A percentile compares a stretch with the other conserved stretches of the same genome.
These are phyloP conservation scores for Bombus superbus DNA, from an alignment of 1,140 invertebrate species.

Conservation along the genomic window DNA sequence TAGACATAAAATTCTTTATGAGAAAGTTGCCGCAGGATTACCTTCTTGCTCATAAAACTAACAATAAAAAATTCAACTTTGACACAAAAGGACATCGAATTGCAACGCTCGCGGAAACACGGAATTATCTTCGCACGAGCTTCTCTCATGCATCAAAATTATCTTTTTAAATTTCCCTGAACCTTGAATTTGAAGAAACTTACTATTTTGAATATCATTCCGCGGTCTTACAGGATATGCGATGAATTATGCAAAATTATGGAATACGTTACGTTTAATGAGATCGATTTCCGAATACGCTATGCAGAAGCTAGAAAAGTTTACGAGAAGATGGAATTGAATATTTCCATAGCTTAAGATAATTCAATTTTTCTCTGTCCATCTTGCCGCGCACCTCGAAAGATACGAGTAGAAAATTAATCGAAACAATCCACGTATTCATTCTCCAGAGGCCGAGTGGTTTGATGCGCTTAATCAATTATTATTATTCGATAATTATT, in stretches of 20 bases:
- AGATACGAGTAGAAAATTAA: not conserved
- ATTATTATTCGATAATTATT: no score
- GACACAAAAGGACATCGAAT: not conserved
- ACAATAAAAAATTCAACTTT: not conserved
- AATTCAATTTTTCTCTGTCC: not conserved
- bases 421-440: not conserved
- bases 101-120: not conserved
- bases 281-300: conserved; percentile 37
- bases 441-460: no score
- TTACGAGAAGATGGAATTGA: not conserved
- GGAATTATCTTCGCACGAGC: no score
- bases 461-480: no score
- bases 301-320: conserved; percentile 1
- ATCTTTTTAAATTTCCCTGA: not conserved
- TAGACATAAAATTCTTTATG: not conserved
- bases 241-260: conserved; percentile 45
- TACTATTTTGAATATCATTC: conserved; percentile 2
- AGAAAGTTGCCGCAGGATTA: not conserved
- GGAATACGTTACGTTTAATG: conserved; percentile 29
- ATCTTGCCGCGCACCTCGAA: not conserved
- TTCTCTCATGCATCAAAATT: not conserved
- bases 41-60: not conserved
- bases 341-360: conserved; percentile 21
- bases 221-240: not conserved
- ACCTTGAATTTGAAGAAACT: not conserved